Evolutionary conservation across 1,140 invertebrate genomes (phyloP).

Genomic region (Melitaea cinxia): DNA sequence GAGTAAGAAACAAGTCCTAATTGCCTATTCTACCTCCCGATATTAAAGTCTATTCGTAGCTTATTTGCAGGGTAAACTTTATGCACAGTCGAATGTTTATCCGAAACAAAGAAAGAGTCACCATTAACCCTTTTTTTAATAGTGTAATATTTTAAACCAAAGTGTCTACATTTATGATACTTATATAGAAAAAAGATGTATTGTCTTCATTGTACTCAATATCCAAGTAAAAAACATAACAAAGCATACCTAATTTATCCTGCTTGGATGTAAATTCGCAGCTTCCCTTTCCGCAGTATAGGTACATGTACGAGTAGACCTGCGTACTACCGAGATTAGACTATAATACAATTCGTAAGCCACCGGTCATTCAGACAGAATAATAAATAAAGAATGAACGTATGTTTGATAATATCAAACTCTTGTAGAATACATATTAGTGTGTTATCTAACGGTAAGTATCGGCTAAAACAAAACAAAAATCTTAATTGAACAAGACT

Average conservation of each 20-base stretch:
- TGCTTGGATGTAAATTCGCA: conserved; percentile 52
- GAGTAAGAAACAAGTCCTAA: too few species aligned
- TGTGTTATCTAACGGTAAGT: background rate
- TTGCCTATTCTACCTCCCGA: too few species aligned
- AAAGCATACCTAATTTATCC: conserved; percentile 26
- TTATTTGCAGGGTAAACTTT: too few species aligned
- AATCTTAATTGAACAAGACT: background rate
- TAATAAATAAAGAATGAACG: conserved; percentile 27
- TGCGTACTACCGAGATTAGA: conserved; percentile 14
- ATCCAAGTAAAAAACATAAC: conserved; percentile 1
- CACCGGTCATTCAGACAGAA: conserved; percentile 7
- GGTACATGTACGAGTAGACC: too few species aligned
- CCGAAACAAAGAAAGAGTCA: too few species aligned
- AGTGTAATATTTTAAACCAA: too few species aligned
- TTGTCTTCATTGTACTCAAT: background rate
- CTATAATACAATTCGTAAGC: background rate
- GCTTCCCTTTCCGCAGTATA: conserved; percentile 61
- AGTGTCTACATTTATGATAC: background rate
- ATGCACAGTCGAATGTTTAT: too few species aligned
- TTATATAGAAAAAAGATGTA: background rate
- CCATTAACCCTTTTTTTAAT: too few species aligned
- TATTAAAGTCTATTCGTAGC: too few species aligned
- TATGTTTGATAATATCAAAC: conserved; percentile 32
- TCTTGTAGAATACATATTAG: conserved; percentile 10
- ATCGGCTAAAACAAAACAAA: conserved; percentile 2